These are phyloP conservation scores for Channa argus DNA, from an alignment of 2,113 vertebrate species.

Conservation along the genomic window DNA sequence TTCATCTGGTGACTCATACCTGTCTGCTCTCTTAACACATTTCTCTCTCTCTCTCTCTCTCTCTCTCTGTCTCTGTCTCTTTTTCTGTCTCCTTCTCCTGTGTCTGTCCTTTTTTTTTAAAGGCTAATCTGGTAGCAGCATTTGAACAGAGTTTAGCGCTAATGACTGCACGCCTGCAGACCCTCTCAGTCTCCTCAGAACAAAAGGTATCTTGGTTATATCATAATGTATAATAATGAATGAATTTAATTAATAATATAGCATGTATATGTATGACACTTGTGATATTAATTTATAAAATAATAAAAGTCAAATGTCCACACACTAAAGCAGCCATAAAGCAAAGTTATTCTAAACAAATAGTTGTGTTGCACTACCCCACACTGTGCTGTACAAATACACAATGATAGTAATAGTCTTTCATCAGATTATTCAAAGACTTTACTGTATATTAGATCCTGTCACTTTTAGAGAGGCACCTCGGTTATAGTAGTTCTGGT, in stretches of 20 bases:
- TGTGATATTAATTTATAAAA: not conserved
- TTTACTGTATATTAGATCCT: not conserved
- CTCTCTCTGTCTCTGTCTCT: conserved; percentile 13
- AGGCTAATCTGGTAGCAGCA: conserved; percentile 97
- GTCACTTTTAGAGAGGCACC: not conserved
- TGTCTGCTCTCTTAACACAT: conserved; percentile 24
- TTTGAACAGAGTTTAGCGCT: conserved; percentile 97
- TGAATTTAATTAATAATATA: too few species aligned
- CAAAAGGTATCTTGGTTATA: conserved; percentile 87
- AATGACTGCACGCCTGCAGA: conserved; percentile 96
- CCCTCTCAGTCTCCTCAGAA: conserved; percentile 91
- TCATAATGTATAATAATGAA: not conserved
- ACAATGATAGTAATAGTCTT: not conserved
- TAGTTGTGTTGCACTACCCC: too few species aligned
- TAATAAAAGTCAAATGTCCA: not conserved
- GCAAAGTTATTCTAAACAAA: too few species aligned
- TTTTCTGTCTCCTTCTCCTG: not conserved
- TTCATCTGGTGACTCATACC: conserved; percentile 59
- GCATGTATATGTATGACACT: not conserved
- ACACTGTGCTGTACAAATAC: not conserved
- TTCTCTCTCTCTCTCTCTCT: not conserved
- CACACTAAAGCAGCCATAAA: too few species aligned
- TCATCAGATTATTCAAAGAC: not conserved
- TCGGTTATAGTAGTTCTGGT: conserved; percentile 15
- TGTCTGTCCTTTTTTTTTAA: conserved; percentile 16